A percentile compares a stretch with the other conserved stretches of the same genome.
Evolutionary conservation across 2,797 vertebrate species (phyloP).

Genomic region (Tapera naevia): DNA sequence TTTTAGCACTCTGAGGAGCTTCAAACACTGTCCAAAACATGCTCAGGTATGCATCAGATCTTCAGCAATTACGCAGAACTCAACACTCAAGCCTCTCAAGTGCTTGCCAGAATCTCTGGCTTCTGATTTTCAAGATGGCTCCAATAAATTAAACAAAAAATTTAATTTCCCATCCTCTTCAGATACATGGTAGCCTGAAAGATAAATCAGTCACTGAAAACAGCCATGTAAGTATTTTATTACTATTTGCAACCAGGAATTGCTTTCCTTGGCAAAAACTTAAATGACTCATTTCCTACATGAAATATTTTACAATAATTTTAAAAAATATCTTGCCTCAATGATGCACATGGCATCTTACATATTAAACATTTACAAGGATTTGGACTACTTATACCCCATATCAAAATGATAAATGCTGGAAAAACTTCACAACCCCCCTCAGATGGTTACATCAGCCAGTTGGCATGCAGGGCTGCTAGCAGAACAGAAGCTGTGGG

Average conservation of each 20-base stretch:
- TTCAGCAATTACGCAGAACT: neutral
- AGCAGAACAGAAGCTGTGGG: slow-evolving; percentile 1
- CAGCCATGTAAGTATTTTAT: neutral
- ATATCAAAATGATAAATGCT: neutral
- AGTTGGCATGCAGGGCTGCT: neutral
- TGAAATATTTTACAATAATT: neutral
- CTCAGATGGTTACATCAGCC: neutral
- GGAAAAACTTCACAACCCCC: neutral
- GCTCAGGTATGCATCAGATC: neutral
- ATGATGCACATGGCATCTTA: neutral
- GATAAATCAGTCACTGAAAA: neutral
- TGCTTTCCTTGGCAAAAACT: neutral
- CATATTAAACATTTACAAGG: neutral
- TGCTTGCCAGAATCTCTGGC: neutral
- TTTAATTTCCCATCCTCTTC: neutral
- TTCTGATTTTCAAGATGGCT: neutral
- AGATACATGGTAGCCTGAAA: neutral
- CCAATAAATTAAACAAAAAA: neutral
- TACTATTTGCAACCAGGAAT: neutral
- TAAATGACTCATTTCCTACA: neutral
- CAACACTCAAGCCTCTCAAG: neutral
- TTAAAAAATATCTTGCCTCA: neutral
- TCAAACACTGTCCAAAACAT: neutral
- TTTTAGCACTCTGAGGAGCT: neutral
- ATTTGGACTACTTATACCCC: neutral